A percentile compares a stretch with the other conserved stretches of the same genome.
Evolutionary conservation across 2,113 vertebrate genomes (phyloP).

Genomic region (Nansenia antarctica): DNA sequence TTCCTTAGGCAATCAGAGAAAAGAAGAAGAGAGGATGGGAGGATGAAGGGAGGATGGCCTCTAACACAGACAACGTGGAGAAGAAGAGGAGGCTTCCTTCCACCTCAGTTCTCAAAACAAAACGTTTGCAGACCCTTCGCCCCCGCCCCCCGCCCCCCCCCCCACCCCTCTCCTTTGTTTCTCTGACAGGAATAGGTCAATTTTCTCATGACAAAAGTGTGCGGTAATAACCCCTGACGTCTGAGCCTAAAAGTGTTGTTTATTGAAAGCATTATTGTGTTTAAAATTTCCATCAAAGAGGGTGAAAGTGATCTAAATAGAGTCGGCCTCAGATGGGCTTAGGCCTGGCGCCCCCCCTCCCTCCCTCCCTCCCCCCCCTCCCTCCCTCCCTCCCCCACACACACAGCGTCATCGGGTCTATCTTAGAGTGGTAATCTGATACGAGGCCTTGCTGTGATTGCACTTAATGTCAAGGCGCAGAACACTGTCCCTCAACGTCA

Average conservation of each 20-base stretch:
- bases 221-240: conserved; percentile 50
- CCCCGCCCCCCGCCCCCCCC: neutral
- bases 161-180: conserved; percentile 35
- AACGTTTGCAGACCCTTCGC: conserved; percentile 35
- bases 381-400: conserved; percentile 11
- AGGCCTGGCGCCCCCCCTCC: conserved; percentile 20
- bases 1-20: conserved; percentile 13
- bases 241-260: conserved; percentile 48
- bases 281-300: conserved; percentile 49
- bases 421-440: conserved; percentile 44
- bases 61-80: conserved; percentile 36
- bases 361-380: no score
- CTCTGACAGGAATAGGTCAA: conserved; percentile 25
- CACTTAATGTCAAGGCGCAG: conserved; percentile 20
- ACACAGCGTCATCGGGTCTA: conserved; percentile 21
- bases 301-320: conserved; percentile 43
- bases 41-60: neutral
- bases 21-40: conserved; percentile 10
- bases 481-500: conserved; percentile 23
- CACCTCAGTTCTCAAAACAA: conserved; percentile 30
- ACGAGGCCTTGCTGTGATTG: conserved; percentile 24
- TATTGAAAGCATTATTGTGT: conserved; percentile 49
- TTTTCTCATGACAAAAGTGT: conserved; percentile 35
- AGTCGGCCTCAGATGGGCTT: conserved; percentile 22
- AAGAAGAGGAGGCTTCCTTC: conserved; percentile 16